Conservation (phyloP, 2,888 invertebrate genomes). For the Ectemnius lituratus region DNA sequence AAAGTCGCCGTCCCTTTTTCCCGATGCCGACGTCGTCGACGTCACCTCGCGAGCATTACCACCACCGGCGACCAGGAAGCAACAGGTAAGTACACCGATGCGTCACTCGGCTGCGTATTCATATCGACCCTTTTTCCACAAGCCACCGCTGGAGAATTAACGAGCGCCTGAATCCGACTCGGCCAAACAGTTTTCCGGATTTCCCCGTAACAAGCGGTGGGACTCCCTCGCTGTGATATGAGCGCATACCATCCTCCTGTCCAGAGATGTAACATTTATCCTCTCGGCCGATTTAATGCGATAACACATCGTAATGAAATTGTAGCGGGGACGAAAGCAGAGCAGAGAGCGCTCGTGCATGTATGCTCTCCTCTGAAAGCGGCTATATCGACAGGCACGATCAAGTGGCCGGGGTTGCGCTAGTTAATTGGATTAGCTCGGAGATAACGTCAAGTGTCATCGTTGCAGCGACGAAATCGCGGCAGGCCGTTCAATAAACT, state of each 20-base stretch:
- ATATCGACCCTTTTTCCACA: conserved; percentile 3
- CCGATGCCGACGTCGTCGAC: not conserved
- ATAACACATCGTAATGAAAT: not conserved
- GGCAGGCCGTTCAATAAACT: conserved; percentile 19
- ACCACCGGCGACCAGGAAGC: conserved; percentile 32
- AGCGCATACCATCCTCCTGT: too few species aligned
- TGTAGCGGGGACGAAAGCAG: not conserved
- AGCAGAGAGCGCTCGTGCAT: not conserved
- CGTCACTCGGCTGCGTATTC: conserved; percentile 10
- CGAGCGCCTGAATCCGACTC: not conserved
- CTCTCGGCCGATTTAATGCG: conserved; percentile 1
- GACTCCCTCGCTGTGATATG: too few species aligned
- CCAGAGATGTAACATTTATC: too few species aligned
- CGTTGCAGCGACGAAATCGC: conserved; percentile 15
- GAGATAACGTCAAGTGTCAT: conserved; percentile 12
- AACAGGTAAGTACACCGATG: conserved; percentile 43
- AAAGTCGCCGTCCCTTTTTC: not conserved
- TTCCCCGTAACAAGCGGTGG: too few species aligned
- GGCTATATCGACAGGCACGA: not conserved
- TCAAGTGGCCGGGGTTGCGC: not conserved
- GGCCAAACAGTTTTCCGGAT: not conserved
- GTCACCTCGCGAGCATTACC: not conserved
- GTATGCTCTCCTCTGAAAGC: too few species aligned
- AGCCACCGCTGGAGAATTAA: not conserved
- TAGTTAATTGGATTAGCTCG: conserved; percentile 35